Evolutionary conservation across 2,888 invertebrate genomes (phyloP).

Genomic region (Chloromyia formosa): DNA sequence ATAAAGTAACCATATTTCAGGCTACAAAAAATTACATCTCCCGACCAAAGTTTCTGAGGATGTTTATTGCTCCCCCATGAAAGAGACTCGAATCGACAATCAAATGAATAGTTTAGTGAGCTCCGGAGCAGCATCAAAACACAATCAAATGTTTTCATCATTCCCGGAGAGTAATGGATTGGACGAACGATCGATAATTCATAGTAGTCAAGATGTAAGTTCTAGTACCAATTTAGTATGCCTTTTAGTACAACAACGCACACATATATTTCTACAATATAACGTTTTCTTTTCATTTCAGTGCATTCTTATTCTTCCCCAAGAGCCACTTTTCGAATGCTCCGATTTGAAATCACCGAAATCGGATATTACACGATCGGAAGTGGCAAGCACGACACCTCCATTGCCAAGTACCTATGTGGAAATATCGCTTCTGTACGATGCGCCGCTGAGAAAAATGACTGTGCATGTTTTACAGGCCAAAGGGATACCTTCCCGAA

Average conservation of each 20-base stretch:
- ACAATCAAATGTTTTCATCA: constrained; percentile 55
- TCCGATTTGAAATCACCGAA: constrained; percentile 61
- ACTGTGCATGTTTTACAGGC: constrained; percentile 92
- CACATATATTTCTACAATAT: too few relatives aligned
- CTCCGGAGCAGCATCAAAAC: constrained; percentile 47
- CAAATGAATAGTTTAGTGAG: constrained; percentile 57
- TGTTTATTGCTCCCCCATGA: constrained; percentile 58
- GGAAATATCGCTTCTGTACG: constrained; percentile 88
- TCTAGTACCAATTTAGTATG: too few relatives aligned
- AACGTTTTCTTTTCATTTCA: constrained; percentile 56
- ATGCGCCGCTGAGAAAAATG: constrained; percentile 91
- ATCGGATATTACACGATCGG: constrained; percentile 59
- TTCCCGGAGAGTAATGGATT: constrained; percentile 58
- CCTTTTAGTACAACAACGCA: too few relatives aligned
- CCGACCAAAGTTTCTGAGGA: not conserved
- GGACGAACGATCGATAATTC: constrained; percentile 65
- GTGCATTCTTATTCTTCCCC: constrained; percentile 66
- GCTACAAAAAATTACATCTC: not conserved
- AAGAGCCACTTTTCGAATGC: constrained; percentile 65
- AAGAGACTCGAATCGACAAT: constrained; percentile 74
- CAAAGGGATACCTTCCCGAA: constrained; percentile 77
- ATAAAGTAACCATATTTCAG: too few relatives aligned
- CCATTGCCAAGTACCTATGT: constrained; percentile 74
- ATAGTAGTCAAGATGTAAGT: constrained; percentile 75
- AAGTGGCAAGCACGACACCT: not conserved